Conservation (phyloP, 1,140 invertebrate genomes). For the Lanistes nyassanus region DNA sequence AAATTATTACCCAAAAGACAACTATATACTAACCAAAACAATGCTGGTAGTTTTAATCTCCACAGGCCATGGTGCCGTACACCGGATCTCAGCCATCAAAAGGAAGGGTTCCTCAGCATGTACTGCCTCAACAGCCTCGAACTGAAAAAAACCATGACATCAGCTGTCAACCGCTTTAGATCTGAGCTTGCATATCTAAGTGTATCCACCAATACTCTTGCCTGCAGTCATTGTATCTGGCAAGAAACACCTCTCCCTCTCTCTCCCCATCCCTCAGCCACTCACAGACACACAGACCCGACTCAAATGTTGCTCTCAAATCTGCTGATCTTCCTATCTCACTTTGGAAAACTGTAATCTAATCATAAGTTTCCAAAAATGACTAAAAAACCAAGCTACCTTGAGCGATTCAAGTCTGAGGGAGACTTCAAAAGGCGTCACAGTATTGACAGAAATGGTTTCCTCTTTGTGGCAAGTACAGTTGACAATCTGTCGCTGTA, state of each 20-base stretch:
- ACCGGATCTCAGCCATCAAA: conserved; percentile 62
- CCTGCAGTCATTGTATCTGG: too few species aligned
- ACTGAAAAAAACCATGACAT: conserved; percentile 45
- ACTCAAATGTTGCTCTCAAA: too few species aligned
- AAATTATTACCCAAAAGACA: background rate
- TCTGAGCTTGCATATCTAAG: too few species aligned
- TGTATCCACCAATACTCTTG: too few species aligned
- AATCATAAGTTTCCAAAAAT: too few species aligned
- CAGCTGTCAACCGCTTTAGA: too few species aligned
- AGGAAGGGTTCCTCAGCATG: conserved; percentile 64
- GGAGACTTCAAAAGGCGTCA: conserved; percentile 64
- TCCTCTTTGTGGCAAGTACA: conserved; percentile 64
- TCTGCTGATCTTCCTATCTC: too few species aligned
- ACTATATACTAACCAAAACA: conserved; percentile 52
- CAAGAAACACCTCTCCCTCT: too few species aligned
- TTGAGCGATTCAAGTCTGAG: conserved; percentile 64
- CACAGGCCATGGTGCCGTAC: conserved; percentile 63
- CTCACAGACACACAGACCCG: too few species aligned
- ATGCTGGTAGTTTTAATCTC: conserved; percentile 59
- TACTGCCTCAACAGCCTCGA: conserved; percentile 58
- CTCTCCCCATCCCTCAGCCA: too few species aligned
- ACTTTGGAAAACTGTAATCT: too few species aligned
- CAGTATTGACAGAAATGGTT: conserved; percentile 52
- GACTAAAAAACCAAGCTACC: too few species aligned
- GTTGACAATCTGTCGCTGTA: conserved; percentile 49